These are phyloP conservation scores for Papilio gigon DNA, from an alignment of 2,888 invertebrate genomes.

Conservation along the genomic window DNA sequence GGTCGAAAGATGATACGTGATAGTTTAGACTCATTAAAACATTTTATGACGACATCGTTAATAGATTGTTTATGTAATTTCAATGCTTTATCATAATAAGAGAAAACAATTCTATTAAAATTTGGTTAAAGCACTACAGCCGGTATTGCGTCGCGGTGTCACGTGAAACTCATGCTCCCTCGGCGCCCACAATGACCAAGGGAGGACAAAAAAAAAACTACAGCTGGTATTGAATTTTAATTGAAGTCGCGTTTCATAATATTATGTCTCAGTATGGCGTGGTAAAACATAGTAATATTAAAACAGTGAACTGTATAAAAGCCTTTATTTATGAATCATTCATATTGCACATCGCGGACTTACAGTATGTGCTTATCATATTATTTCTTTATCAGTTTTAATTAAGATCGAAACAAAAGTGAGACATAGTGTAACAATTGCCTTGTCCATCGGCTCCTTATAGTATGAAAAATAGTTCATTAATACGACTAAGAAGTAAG, in stretches of 20 bases:
- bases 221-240: not conserved
- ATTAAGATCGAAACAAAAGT: slow-evolving; percentile 18
- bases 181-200: no score
- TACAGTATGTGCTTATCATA: slow-evolving; percentile 31
- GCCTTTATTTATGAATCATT: slow-evolving; percentile 18
- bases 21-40: no score
- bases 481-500: not conserved
- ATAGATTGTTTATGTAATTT: not conserved
- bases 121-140: not conserved
- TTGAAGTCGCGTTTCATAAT: not conserved
- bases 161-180: no score
- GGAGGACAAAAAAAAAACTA: no score
- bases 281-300: not conserved
- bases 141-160: no score
- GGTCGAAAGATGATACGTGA: no score
- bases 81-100: not conserved
- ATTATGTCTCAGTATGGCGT: not conserved
- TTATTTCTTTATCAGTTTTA: slow-evolving; percentile 19
- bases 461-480: slow-evolving; percentile 4
- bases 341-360: slow-evolving; percentile 6
- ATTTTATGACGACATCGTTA: not conserved
- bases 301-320: not conserved
- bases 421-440: not conserved
- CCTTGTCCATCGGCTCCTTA: slow-evolving; percentile 25
- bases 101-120: not conserved